Conservation (phyloP, 2,113 vertebrate species). For the Maccullochella peelii region DNA sequence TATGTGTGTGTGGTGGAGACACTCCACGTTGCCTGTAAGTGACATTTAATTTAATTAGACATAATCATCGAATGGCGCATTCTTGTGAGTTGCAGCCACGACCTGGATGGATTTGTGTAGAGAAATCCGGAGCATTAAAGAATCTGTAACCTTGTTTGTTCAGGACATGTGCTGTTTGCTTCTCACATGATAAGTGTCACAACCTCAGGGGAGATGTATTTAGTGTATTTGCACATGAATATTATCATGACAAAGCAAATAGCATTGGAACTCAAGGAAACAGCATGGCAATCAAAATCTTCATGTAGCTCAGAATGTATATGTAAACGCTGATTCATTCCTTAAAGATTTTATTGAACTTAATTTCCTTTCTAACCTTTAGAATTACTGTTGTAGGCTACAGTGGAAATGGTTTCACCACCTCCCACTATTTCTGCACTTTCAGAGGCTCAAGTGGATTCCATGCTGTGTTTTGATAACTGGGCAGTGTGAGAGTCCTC, state of each 20-base stretch:
- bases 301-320: conserved; percentile 8
- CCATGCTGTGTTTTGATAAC: conserved; percentile 73
- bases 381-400: background rate
- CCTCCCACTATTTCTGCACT: conserved; percentile 19
- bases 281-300: background rate
- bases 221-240: conserved; percentile 27
- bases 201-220: conserved; percentile 11
- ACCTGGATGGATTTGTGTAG: conserved; percentile 47
- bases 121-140: conserved; percentile 45
- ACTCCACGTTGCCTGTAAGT: conserved; percentile 49
- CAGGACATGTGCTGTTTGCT: conserved; percentile 31
- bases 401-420: background rate
- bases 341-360: background rate
- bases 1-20: conserved; percentile 20
- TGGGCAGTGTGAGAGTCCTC: conserved; percentile 45
- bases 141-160: conserved; percentile 41
- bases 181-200: background rate
- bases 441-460: conserved; percentile 64
- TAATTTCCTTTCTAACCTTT: background rate
- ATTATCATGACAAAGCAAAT: conserved; percentile 2
- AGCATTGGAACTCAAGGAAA: background rate
- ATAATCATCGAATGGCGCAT: conserved; percentile 64
- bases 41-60: conserved; percentile 78
- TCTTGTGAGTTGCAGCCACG: conserved; percentile 49
- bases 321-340: background rate